phyloP scores from a whole-genome alignment of 2,888 invertebrate genomes.

The Ophonus ardosiacus region DNA sequence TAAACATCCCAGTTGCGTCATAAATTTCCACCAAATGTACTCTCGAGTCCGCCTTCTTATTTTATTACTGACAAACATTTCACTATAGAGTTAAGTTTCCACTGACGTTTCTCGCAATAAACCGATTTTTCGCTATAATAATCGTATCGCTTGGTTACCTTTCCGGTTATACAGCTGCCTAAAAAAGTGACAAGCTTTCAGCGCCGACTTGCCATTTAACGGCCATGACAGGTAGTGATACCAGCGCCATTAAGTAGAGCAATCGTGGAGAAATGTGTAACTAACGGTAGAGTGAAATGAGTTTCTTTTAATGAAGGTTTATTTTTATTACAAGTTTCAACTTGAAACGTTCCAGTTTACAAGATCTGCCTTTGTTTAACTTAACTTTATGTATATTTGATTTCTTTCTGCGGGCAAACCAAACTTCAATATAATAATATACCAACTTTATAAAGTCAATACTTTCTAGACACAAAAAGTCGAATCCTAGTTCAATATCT shows the following conservation, averaged over 20 bases:
- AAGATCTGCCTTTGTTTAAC: too few species aligned
- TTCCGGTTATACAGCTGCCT: not conserved
- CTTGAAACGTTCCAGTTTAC: too few species aligned
- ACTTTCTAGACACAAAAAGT: too few species aligned
- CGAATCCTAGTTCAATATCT: too few species aligned
- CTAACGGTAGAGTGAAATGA: not conserved
- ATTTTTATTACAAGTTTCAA: too few species aligned
- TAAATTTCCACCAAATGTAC: not conserved
- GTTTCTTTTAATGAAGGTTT: too few species aligned
- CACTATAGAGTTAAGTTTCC: not conserved
- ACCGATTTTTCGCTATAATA: not conserved
- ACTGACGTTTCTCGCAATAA: not conserved
- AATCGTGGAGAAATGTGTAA: not conserved
- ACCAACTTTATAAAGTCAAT: too few species aligned
- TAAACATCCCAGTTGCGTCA: not conserved
- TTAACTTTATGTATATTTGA: too few species aligned
- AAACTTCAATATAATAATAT: too few species aligned
- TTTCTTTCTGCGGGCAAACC: too few species aligned
- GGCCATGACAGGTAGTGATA: not conserved
- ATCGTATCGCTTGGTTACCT: not conserved
- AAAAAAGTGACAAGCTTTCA: slow-evolving; percentile 23
- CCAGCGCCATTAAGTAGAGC: not conserved
- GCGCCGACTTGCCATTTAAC: not conserved
- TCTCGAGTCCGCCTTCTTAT: not conserved
- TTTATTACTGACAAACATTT: not conserved